Percentiles rank a stretch among this genome's conserved stretches.
phyloP scores from a whole-genome alignment of 2,888 invertebrate genomes.

The Epistrophe grossulariae region DNA sequence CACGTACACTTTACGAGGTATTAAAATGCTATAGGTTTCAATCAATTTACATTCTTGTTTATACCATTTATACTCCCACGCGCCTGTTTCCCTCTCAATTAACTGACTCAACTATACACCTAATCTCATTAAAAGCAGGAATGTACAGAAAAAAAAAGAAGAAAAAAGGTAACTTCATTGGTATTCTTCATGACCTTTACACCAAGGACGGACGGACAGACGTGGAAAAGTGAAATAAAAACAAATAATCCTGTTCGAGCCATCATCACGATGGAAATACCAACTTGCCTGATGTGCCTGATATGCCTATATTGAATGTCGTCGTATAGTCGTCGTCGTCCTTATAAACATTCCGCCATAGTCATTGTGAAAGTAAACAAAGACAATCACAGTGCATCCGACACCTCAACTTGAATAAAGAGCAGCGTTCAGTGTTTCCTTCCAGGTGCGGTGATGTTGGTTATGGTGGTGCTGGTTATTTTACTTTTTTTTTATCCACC shows the following conservation, averaged over 20 bases:
- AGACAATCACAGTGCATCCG: conserved; percentile 49
- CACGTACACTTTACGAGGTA: too few relatives aligned
- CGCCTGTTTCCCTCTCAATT: conserved; percentile 21
- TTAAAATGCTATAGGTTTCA: neutral
- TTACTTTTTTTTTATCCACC: conserved; percentile 12
- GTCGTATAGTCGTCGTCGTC: neutral
- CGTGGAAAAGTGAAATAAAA: conserved; percentile 70
- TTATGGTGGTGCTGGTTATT: conserved; percentile 36
- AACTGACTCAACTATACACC: conserved; percentile 40
- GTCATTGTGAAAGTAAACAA: conserved; percentile 32
- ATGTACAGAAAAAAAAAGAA: neutral
- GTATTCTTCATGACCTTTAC: conserved; percentile 59
- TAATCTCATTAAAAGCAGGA: conserved; percentile 58
- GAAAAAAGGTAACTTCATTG: conserved; percentile 26
- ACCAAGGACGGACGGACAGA: conserved; percentile 70
- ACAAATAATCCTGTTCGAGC: conserved; percentile 64
- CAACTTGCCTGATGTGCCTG: conserved; percentile 9
- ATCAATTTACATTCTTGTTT: conserved; percentile 13
- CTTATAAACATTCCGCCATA: conserved; percentile 11
- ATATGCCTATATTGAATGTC: conserved; percentile 40
- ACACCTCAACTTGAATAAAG: conserved; percentile 50
- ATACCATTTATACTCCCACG: neutral
- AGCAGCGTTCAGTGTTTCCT: conserved; percentile 20
- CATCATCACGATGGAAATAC: conserved; percentile 14
- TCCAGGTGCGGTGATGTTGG: conserved; percentile 25